Evolutionary conservation across 2,113 vertebrate species (phyloP).

Genomic region (Euleptes europaea): DNA sequence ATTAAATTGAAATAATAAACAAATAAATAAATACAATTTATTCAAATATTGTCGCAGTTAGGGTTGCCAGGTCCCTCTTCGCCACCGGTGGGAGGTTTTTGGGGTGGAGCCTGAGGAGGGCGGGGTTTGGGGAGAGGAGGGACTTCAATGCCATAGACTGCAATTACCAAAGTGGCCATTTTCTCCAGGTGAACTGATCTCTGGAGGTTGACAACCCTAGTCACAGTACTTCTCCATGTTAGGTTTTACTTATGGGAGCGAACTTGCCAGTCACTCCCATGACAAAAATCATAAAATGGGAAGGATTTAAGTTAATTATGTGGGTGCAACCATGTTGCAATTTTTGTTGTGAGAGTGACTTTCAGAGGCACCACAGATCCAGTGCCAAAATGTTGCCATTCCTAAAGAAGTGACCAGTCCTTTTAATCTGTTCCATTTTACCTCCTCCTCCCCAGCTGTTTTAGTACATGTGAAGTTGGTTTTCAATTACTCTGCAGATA

Average conservation of each 20-base stretch:
- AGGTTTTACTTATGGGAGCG: background rate
- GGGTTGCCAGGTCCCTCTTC: no score
- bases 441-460: background rate
- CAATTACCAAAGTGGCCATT: no score
- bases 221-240: background rate
- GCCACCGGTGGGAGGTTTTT: no score
- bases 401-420: background rate
- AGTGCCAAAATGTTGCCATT: background rate
- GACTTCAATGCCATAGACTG: no score
- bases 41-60: background rate
- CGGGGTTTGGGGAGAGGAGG: no score
- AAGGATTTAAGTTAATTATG: background rate
- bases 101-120: no score
- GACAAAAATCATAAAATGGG: background rate
- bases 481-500: background rate
- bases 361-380: background rate
- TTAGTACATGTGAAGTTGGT: background rate
- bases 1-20: no score
- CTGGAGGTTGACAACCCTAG: no score
- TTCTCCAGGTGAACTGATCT: no score
- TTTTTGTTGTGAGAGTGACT: background rate
- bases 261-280: background rate
- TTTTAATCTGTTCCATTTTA: background rate
- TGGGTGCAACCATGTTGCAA: background rate
- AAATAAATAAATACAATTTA: background rate